Base-by-base conservation (phyloP, 2,797 vertebrate genomes). In the Australoheros facetus region DNA sequence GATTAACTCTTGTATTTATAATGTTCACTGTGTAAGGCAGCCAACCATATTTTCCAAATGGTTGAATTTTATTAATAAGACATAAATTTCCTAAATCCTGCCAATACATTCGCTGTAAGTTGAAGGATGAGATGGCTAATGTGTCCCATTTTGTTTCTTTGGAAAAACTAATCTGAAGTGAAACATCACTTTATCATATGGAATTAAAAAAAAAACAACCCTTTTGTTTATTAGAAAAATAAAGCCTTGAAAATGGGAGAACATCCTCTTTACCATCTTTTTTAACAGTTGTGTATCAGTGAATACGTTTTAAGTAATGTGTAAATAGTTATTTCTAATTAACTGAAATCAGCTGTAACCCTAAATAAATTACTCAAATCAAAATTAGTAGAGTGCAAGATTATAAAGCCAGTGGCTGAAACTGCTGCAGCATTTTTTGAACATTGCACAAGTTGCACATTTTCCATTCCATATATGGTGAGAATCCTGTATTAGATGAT, bases 1-100 rank as follows among this genome's bases (percentile, higher is more conserved):
- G 86, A 96, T 96, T 96, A 96, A 95, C 89, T 84, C 81, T 88
- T 93, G 76, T 88, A 90, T 92, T 95, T 92, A 94, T 95, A 92
- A 94, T 81, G 70, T 85, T 91, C 91, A 83, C 79, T 90, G 93
- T 93, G 85, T 92, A 93, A 94, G 92, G 84, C 88, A 85, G 85
- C 90, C 78, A 80, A 81, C 85, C 82, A 30, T 93, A 89, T 94
- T 93, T 92, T 91, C 90, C 86, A 91, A 89, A 73, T 89, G 90
- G 87, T 91, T 90, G 78, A 58, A 86, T 95, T 94, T 92, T 89
- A 94, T 95, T 95, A 92, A 91, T 81, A 77, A 90, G 76, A 91
- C 91, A 93, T 92, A 93, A 88, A 92, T 96, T 95, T 94, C 88
- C 88, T 88, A 90, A 91, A 88, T 85, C 64, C 85, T 83, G 88